Percentiles rank a stretch among this genome's conserved stretches.
Evolutionary conservation across 2,797 vertebrate genomes (phyloP).

Genomic region (Gila robusta): DNA sequence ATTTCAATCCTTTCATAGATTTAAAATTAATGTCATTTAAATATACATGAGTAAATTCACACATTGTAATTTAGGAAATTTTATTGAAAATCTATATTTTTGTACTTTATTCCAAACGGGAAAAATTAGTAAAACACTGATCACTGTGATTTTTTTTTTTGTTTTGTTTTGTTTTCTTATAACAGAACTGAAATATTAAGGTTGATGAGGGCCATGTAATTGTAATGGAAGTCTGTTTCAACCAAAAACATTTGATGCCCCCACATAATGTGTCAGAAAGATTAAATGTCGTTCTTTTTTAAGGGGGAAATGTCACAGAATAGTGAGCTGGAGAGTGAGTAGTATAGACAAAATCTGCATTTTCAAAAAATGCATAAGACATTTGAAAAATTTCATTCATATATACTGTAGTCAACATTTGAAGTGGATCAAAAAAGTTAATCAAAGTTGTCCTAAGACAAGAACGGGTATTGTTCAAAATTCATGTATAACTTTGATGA

Average conservation of each 20-base stretch:
- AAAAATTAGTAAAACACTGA: neutral
- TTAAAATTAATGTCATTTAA: neutral
- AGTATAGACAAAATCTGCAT: neutral
- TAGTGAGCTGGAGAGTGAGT: neutral
- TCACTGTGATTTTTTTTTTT: neutral
- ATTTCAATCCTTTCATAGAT: neutral
- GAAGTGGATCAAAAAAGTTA: too few species aligned
- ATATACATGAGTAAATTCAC: neutral
- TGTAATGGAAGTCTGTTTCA: neutral
- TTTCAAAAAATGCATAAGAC: neutral
- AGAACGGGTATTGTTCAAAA: too few species aligned
- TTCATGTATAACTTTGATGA: too few species aligned
- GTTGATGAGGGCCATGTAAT: neutral
- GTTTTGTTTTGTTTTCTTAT: neutral
- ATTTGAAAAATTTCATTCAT: neutral
- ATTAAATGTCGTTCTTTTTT: neutral
- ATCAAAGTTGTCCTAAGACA: too few species aligned
- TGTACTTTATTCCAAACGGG: neutral
- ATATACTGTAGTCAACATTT: too few species aligned
- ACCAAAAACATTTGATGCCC: neutral
- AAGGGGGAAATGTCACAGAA: neutral
- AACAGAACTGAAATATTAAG: neutral
- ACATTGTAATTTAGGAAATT: neutral
- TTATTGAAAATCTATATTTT: neutral
- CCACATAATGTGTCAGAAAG: neutral